Evolutionary conservation across 2,113 vertebrate genomes (phyloP), one percentile per base, ranked within the genome.

Genomic region (Nothoprocta perdicaria): DNA sequence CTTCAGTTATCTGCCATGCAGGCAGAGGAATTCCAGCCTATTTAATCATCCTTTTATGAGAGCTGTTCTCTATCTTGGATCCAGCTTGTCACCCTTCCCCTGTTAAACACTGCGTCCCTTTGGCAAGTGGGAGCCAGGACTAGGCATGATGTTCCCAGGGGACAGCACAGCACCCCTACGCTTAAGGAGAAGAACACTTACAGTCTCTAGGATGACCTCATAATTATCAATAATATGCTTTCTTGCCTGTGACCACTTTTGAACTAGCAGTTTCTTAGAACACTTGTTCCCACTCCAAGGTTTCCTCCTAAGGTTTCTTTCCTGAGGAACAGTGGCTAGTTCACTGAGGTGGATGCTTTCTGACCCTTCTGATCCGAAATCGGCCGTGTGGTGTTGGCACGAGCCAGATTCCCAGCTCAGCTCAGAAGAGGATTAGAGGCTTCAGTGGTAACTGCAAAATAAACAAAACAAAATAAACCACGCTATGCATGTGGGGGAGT

Each of bases 1-100:
- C 76, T 96, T 91, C 68, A 85, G 46, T 85, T 95, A 95, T 94
- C 95, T 94, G 45, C 46, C 38, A 57, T 55, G 46, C 27, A 68
- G 41, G 61, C 46, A 75, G 86, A 78, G 72, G 52, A 94, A 21
- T 78, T n/a, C 9, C 35, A 22, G 14, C 80, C 79, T 80, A 9
- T 89, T 74, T 53, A 80, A 83, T 60, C 41, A 26, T 91, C 29
- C 26, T 21, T 55, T 23, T 19, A 41, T 5, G 12, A 62, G 46
- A 67, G 14, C 10, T 86, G 76, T 80, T 71, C 35, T 41, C 6
- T 66, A 74, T 31, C 76, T 94, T 94, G 94, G 93, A 92, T 94
- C 82, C 60, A 63, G 38, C 24, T 86, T 87, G 55, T 83, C 89
- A 85, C 21, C 41, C 46, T 80, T 63, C 41, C 69, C 72, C 53